phyloP scores from a whole-genome alignment of 2,888 invertebrate genomes.

The Zonitis immaculata region DNA sequence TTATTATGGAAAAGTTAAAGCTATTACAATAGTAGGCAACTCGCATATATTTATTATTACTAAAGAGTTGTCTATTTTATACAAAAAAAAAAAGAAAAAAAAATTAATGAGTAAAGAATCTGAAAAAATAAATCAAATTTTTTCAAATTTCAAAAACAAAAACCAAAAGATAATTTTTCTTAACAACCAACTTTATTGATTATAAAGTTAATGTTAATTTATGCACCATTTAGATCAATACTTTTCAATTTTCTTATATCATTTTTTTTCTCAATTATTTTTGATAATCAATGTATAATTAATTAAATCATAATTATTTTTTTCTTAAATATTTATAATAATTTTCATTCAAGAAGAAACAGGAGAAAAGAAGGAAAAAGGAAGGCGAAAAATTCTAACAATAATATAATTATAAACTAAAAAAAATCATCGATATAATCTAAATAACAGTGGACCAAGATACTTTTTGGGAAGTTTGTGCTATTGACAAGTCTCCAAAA shows the following conservation, averaged over 20 bases:
- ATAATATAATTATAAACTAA: not conserved
- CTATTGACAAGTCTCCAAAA: not conserved
- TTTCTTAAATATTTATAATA: not conserved
- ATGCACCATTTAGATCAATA: constrained; percentile 10
- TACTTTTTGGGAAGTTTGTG: not conserved
- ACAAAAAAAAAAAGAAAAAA: constrained; percentile 15
- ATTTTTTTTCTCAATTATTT: not conserved
- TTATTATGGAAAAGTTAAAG: constrained; percentile 41
- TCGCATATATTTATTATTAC: constrained; percentile 33
- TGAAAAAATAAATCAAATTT: constrained; percentile 1
- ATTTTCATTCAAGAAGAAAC: not conserved
- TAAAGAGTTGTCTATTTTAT: constrained; percentile 29
- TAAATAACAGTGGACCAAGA: not conserved
- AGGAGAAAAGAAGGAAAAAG: not conserved
- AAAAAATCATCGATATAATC: not conserved
- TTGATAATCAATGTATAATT: not conserved
- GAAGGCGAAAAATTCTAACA: not conserved
- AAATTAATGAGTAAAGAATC: constrained; percentile 12
- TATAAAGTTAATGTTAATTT: constrained; percentile 14
- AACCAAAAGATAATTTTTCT: not conserved
- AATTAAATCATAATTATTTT: not conserved
- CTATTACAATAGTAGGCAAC: constrained; percentile 41
- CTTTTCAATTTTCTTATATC: not conserved
- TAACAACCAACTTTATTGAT: constrained; percentile 6
- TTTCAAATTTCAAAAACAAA: constrained; percentile 9